Conservation (phyloP, 1,140 invertebrate species). For the Dinothrombium tinctorium region DNA sequence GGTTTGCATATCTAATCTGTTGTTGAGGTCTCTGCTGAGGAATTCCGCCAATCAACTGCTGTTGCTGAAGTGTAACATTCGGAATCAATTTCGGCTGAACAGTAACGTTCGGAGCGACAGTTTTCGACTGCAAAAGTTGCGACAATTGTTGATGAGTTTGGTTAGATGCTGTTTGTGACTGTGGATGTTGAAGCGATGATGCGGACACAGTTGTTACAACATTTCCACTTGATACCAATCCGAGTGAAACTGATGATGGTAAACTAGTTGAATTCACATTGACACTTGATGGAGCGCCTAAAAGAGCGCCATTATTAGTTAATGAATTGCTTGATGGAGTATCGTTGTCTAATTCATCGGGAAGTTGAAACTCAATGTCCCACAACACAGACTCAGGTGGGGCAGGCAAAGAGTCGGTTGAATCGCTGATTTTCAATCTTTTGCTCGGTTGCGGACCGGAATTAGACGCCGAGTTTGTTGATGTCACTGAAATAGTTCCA, state of each 20-base stretch:
- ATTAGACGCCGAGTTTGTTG: no score
- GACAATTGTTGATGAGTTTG: conserved; percentile 12
- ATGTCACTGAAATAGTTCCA: no score
- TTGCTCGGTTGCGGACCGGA: conserved; percentile 7
- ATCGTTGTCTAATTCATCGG: conserved; percentile 12
- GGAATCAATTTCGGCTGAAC: conserved; percentile 1
- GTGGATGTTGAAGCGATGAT: conserved; percentile 10
- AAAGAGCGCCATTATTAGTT: conserved; percentile 1
- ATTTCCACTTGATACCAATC: conserved; percentile 1
- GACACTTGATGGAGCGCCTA: conserved; percentile 2
- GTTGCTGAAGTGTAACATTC: not conserved
- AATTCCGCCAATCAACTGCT: conserved; percentile 5
- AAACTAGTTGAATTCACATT: no score
- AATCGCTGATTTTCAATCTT: conserved; percentile 11
- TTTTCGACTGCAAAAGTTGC: conserved; percentile 8
- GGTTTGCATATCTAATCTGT: not conserved
- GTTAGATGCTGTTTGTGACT: conserved; percentile 3
- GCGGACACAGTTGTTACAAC: conserved; percentile 1
- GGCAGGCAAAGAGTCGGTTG: conserved; percentile 6
- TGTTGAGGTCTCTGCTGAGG: not conserved
- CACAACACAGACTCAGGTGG: conserved; percentile 1
- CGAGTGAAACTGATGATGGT: conserved; percentile 6
- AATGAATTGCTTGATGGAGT: not conserved
- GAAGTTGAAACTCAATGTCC: conserved; percentile 9
- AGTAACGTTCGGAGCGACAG: conserved; percentile 5